Conservation (phyloP, 2,888 invertebrate genomes). For the Drosophila falleni region DNA sequence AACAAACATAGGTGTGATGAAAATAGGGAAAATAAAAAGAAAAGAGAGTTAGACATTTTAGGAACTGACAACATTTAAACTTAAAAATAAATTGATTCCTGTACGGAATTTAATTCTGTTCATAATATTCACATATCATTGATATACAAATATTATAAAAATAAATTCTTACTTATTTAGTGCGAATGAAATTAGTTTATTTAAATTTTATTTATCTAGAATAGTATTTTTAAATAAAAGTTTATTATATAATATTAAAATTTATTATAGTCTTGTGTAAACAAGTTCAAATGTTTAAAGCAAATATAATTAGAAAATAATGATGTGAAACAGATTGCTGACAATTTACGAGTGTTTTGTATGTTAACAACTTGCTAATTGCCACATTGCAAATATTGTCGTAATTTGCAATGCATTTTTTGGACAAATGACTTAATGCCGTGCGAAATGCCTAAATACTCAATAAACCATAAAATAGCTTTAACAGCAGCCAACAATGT, state of each 20-base stretch:
- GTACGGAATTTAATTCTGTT: no score
- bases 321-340: slow-evolving; percentile 1
- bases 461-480: slow-evolving; percentile 55
- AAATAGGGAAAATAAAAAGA: background rate
- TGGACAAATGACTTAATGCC: slow-evolving; percentile 54
- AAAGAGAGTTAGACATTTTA: background rate
- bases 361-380: slow-evolving; percentile 32
- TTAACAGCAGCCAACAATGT: slow-evolving; percentile 51
- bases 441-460: slow-evolving; percentile 62
- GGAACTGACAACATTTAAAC: background rate
- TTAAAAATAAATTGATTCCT: no score
- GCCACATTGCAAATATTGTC: slow-evolving; percentile 27
- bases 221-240: background rate
- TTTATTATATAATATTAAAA: background rate
- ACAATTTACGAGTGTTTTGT: background rate
- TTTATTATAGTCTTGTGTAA: background rate
- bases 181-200: background rate
- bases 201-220: background rate
- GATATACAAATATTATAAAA: background rate
- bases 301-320: slow-evolving; percentile 5
- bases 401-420: slow-evolving; percentile 39
- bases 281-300: slow-evolving; percentile 2
- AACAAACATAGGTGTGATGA: background rate
- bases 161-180: background rate
- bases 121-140: no score